A percentile compares a stretch with the other conserved stretches of the same genome.
phyloP scores from a whole-genome alignment of 2,797 vertebrate genomes.

The Lindbergichthys nudifrons region DNA sequence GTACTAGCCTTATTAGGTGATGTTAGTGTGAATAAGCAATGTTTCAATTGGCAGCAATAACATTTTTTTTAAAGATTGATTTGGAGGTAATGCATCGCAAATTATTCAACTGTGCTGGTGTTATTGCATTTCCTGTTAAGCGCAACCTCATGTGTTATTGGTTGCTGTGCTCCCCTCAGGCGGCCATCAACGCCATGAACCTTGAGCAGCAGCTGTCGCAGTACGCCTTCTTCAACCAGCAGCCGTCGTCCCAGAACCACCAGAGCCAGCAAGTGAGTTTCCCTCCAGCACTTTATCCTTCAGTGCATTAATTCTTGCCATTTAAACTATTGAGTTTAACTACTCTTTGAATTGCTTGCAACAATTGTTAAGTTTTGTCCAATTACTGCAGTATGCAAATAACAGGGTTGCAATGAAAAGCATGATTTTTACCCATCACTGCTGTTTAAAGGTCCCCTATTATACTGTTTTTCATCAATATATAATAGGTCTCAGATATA shows the following conservation, averaged over 20 bases:
- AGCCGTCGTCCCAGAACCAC: constrained; percentile 82
- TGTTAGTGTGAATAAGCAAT: background rate
- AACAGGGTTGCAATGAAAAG: background rate
- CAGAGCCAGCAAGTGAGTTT: constrained; percentile 75
- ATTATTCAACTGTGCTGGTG: background rate
- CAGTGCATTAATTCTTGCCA: background rate
- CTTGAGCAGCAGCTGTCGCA: constrained; percentile 93
- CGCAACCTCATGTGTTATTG: background rate
- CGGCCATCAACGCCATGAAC: constrained; percentile 90
- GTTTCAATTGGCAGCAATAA: background rate
- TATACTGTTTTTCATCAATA: no score
- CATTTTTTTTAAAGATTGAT: background rate
- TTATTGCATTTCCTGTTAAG: background rate
- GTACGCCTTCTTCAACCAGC: constrained; percentile 91
- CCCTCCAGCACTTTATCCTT: background rate
- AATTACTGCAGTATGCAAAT: background rate
- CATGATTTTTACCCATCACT: background rate
- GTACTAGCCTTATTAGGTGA: background rate
- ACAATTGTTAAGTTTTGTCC: background rate
- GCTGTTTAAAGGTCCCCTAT: background rate
- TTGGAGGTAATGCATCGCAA: background rate
- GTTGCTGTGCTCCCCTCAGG: constrained; percentile 72
- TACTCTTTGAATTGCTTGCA: background rate
- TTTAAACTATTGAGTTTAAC: background rate
- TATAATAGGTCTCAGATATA: no score